Base-by-base conservation (phyloP, 2,888 invertebrate species). In the Zaprionus obscuricornis region DNA sequence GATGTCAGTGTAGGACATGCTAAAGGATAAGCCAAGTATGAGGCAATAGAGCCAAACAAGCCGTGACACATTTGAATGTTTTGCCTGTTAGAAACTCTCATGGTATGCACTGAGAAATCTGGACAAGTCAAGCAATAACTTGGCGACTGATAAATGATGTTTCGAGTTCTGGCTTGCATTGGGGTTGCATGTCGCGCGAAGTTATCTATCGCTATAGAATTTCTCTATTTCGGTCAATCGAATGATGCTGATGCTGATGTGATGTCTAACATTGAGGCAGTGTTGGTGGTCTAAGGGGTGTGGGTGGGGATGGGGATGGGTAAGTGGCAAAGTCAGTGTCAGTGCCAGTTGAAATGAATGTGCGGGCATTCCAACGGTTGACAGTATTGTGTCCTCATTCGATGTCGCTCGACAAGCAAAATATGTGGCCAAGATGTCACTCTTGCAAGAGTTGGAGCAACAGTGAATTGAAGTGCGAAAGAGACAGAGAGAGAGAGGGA, bases 211-310 rank as follows among this genome's bases (percentile, higher is more conserved):
- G 60, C 60, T 66, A 66, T 59, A 85, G 76, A 74, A 87, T 75
- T 86, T 73, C 86, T 86, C 83, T 74, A 86, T 85, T 88, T 88
- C 78, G 88, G 88, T 88, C 88, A 88, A 88, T 81, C 82, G 82
- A 74, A 77, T 83, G 71, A 63, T 63, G 64, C 66, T 66, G n/a
- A 42, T 47, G 43, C 36, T 55, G 57, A 31, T 47, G 51, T 51
- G 63, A 55, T 55, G 49, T 3, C 4, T 8, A n/a, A n/a, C n/a
- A n/a, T n/a, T 27, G 39, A 11, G 24, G 43, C 22, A 33, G 37
- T 40, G 24, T 39, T 17, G 36, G 18, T 26, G 16, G 45, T 8
- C 17, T 10, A 5, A 6, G 26, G 5, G 14, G 3, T n/a, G 29
- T 10, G 6, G 18, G 0, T 3, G 7, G 4, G n/a, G 7, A 6